Base-by-base conservation (phyloP, 2,888 invertebrate species). In the Drosophila barbarae region DNA sequence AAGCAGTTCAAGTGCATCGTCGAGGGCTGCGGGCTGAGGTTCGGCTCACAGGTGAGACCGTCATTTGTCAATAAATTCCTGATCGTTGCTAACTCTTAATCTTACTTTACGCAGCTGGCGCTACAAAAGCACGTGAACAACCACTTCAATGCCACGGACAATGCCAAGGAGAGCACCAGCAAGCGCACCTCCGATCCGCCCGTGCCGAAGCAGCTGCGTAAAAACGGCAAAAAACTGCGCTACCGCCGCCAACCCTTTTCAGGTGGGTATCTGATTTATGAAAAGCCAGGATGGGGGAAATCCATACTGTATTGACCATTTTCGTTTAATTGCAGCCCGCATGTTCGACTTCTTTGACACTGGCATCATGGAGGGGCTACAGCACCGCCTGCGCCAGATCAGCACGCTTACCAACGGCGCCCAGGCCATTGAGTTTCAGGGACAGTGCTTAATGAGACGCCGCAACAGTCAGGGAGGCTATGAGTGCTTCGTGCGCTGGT, bases 1-100 rank as follows among this genome's bases (percentile, higher is more conserved):
- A 97, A 98, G 88, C 97, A 97, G 26, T 98, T 96, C 91, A 94
- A 95, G 85, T 98, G 98, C 90, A 98, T 98, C 89, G 96, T 98
- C 79, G 97, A 96, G 87, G 95, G 96, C 83, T 98, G 98, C 90
- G 96, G 97, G 80, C 93, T 93, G 84, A 91, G 96, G 84, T 96
- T 96, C 88, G 95, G 95, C 86, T 95, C 95, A 68, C 95, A 95
- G 94, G 96, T 96, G 92, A 88, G 90, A 21, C 6, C 15, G 0
- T 13, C 10, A 1, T 9, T 21, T 30, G 8, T 5, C 8, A 0
- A 9, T 2, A 3, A 13, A 9, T 13, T 8, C 1, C 9, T 9
- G 23, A 13, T 26, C 13, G 18, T 38, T 12, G n/a, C 12, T 21
- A 42, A 26, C 32, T 10, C 9, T 23, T 2, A 2, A 10, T 50